Base-by-base conservation (phyloP, 2,888 invertebrate genomes). In the Chloromyia formosa region DNA sequence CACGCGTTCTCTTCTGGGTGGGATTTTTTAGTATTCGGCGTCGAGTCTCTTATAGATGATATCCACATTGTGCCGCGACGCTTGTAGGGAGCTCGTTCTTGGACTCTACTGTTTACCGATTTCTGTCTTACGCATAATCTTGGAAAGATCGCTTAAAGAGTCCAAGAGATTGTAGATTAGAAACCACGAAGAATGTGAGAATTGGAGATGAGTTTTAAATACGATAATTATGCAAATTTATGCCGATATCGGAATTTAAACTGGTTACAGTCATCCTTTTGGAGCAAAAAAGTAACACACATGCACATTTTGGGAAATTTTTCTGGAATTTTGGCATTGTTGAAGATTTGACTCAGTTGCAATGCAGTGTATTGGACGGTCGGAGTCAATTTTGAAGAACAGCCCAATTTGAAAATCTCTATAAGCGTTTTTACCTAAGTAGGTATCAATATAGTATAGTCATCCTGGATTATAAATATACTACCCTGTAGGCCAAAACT, bases 1-100 rank as follows among this genome's bases (percentile, higher is more conserved):
- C 91, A 91, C 91, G 91, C 91, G 91, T 89, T 78, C 77, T 71
- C 75, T 77, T 78, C 77, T 79, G 79, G 79, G 79, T 78, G 79
- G 78, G 76, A 75, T 77, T 74, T 74, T 77, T 53, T 10, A 20
- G 20, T 10, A 10, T 20, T 35, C n/a, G 9, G 66, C 1, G 20
- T 20, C 45, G 45, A 23, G 35, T 22, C 49, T 62, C 62, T 62
- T 9, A 61, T 3, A 35, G 61, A 61, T 61, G 35, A 12, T n/a
- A 61, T 27, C 35, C 61, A n/a, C 54, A 54, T 54, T 54, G 42
- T 64, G 64, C n/a, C n/a, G n/a, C n/a, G 45, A 64, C 23, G 9
- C 20, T 27, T 18, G 40, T 45, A 64, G 23, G 64, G 18, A 64
- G 42, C 42, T 23, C 40, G 27, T 35, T 16, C 56, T 18, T 40